phyloP scores from a whole-genome alignment of 2,797 vertebrate genomes.

The Pteropus rufus region DNA sequence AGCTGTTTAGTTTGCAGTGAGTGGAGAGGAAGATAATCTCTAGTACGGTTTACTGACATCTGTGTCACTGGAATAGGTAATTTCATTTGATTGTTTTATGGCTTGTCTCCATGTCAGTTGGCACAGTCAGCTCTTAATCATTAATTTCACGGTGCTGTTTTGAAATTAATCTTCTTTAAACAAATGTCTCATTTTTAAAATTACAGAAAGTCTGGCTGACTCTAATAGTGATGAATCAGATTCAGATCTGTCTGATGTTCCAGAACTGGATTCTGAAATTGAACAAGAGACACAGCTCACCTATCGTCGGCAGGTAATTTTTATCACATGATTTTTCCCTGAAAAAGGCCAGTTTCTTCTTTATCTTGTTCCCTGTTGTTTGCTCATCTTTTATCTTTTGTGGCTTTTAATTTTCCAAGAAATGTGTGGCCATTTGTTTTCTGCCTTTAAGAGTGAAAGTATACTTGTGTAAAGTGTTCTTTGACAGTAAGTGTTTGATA shows the following conservation, averaged over 20 bases:
- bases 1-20: slow-evolving; percentile 43
- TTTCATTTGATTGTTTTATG: slow-evolving; percentile 29
- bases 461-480: not conserved
- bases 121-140: slow-evolving; percentile 12
- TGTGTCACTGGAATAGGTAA: slow-evolving; percentile 31
- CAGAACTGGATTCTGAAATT: slow-evolving; percentile 99
- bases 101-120: slow-evolving; percentile 29
- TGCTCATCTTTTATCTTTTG: not conserved
- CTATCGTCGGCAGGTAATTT: slow-evolving; percentile 92
- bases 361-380: not conserved
- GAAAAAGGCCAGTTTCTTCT: not conserved
- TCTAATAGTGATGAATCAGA: slow-evolving; percentile 98
- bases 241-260: slow-evolving; percentile 98
- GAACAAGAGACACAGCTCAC: slow-evolving; percentile 98
- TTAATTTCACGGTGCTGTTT: slow-evolving; percentile 50
- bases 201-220: slow-evolving; percentile 93
- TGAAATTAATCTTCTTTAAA: slow-evolving; percentile 29
- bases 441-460: not conserved
- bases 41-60: slow-evolving; percentile 40
- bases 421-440: not conserved
- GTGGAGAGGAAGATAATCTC: slow-evolving; percentile 21
- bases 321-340: not conserved
- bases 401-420: slow-evolving; percentile 12
- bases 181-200: slow-evolving; percentile 54
- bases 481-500: slow-evolving; percentile 31